phyloP scores from a whole-genome alignment of 2,113 vertebrate species.

The Varanus salvator region DNA sequence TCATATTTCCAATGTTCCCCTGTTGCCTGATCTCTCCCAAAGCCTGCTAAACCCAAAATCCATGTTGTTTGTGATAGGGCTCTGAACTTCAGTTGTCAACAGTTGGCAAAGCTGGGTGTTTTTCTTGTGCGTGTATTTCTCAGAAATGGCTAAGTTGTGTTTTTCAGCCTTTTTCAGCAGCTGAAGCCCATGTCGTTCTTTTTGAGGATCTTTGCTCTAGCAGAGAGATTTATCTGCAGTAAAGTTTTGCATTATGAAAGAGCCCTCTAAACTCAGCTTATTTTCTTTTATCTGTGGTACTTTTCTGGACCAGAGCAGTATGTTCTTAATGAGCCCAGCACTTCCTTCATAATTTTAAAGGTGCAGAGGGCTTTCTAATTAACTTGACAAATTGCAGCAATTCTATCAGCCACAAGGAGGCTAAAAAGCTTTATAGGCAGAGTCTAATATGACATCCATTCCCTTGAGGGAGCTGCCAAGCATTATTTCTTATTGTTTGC shows the following conservation, averaged over 20 bases:
- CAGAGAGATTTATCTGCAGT: neutral
- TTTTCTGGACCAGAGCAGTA: neutral
- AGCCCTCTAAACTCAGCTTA: neutral
- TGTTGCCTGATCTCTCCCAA: neutral
- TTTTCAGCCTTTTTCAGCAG: neutral
- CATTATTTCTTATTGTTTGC: neutral
- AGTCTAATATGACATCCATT: neutral
- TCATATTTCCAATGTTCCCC: neutral
- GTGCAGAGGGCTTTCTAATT: neutral
- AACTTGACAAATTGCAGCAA: neutral
- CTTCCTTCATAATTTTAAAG: conserved; percentile 11
- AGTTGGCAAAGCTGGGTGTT: neutral
- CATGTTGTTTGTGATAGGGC: too few species aligned
- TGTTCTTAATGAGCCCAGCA: conserved; percentile 3
- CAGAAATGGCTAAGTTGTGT: neutral
- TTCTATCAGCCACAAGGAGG: neutral
- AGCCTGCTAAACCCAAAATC: too few species aligned
- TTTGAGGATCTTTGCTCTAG: neutral
- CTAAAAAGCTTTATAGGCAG: neutral
- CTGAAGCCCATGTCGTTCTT: neutral
- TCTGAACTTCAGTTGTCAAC: neutral
- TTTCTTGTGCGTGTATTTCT: neutral
- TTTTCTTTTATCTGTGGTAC: neutral
- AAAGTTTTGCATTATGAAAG: neutral
- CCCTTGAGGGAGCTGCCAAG: neutral